Conservation (phyloP, 2,113 vertebrate genomes). For the Numida meleagris region DNA sequence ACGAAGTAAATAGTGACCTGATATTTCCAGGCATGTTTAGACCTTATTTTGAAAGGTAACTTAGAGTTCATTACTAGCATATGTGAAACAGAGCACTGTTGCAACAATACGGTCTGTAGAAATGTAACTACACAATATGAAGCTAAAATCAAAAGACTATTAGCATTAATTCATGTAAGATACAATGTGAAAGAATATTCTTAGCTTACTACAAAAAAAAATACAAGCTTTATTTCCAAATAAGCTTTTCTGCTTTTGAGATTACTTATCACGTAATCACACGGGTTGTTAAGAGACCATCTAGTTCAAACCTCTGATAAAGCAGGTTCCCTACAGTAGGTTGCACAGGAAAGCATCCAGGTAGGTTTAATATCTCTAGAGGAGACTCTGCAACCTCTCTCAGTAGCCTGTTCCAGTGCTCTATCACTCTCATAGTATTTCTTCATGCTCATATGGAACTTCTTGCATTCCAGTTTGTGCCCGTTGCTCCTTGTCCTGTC, state of each 20-base stretch:
- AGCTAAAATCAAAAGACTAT: not conserved
- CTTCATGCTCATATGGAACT: too few relatives aligned
- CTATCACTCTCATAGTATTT: too few relatives aligned
- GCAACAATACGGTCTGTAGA: not conserved
- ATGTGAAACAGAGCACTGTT: not conserved
- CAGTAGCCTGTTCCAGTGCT: too few relatives aligned
- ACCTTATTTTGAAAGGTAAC: not conserved
- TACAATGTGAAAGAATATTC: not conserved
- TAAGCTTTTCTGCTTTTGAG: not conserved
- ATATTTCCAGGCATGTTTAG: not conserved
- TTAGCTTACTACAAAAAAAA: not conserved
- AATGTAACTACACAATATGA: not conserved
- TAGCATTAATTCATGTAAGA: not conserved
- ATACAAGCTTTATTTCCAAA: not conserved
- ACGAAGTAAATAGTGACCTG: not conserved
- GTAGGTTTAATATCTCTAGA: too few relatives aligned
- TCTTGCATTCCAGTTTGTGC: too few relatives aligned
- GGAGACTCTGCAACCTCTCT: too few relatives aligned
- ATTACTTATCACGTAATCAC: not conserved
- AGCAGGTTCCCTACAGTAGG: too few relatives aligned
- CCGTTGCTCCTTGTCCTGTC: too few relatives aligned
- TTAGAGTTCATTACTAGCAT: not conserved
- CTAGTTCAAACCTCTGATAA: too few relatives aligned
- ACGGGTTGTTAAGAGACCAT: too few relatives aligned
- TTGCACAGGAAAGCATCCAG: too few relatives aligned